phyloP scores from a whole-genome alignment of 2,888 invertebrate genomes.

The Pharmacophagus antenor region DNA sequence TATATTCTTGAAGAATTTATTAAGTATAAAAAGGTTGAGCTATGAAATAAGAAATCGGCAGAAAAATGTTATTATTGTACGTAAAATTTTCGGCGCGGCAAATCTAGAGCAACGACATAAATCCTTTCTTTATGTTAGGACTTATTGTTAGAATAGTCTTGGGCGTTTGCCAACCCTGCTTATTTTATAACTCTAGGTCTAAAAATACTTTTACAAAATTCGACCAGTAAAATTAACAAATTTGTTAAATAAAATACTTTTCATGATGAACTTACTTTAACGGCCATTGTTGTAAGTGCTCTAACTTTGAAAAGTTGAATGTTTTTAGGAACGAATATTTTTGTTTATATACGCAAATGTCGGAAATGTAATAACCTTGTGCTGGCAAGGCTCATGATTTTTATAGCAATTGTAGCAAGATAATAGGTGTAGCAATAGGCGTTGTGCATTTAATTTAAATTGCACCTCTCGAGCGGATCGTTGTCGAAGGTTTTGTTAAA shows the following conservation, averaged over 20 bases:
- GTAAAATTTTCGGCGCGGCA: conserved; percentile 14
- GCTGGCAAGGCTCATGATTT: conserved; percentile 26
- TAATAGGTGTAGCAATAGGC: conserved; percentile 26
- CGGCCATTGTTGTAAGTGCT: conserved; percentile 32
- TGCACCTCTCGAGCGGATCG: conserved; percentile 28
- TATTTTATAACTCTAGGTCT: conserved; percentile 22
- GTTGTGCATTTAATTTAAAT: conserved; percentile 26
- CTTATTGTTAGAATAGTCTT: conserved; percentile 21
- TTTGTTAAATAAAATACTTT: neutral
- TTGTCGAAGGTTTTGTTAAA: conserved; percentile 21
- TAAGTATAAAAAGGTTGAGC: conserved; percentile 10
- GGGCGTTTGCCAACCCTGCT: conserved; percentile 21
- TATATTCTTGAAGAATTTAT: neutral
- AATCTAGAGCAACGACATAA: conserved; percentile 19
- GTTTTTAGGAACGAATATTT: conserved; percentile 46
- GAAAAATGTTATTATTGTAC: conserved; percentile 9
- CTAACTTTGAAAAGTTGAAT: conserved; percentile 43
- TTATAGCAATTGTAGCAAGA: conserved; percentile 22
- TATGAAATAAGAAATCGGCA: conserved; percentile 15
- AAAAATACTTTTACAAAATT: conserved; percentile 14
- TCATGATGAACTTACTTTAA: conserved; percentile 29
- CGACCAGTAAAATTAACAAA: neutral
- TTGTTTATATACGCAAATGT: conserved; percentile 57
- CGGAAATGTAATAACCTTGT: conserved; percentile 28
- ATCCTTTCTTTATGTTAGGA: conserved; percentile 23